Conservation (phyloP, 2,888 invertebrate species). For the Conus canariensis region DNA sequence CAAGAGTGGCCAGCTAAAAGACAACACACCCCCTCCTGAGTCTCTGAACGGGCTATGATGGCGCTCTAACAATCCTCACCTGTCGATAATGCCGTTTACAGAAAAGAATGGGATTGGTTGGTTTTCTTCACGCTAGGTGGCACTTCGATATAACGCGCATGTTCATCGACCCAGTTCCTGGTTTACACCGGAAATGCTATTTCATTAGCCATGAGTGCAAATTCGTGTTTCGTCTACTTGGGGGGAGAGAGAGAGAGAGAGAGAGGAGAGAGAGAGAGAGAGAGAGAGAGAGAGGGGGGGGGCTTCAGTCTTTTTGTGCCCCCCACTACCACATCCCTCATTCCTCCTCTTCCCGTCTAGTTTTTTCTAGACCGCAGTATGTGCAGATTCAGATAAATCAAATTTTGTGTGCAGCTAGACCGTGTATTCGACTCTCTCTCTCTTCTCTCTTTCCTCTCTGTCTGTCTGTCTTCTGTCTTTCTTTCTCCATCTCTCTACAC, state of each 20-base stretch:
- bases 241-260: too few species aligned
- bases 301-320: too few species aligned
- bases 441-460: neutral
- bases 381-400: too few species aligned
- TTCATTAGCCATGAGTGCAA: constrained; percentile 42
- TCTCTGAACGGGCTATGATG: constrained; percentile 16
- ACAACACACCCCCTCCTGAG: neutral
- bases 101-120: neutral
- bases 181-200: constrained; percentile 36
- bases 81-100: neutral
- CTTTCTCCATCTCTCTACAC: neutral
- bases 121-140: neutral
- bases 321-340: too few species aligned
- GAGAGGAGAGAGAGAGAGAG: too few species aligned
- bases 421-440: neutral
- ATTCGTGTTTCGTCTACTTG: constrained; percentile 20
- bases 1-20: neutral
- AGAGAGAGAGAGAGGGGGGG: too few species aligned
- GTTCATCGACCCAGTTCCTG: neutral
- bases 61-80: neutral
- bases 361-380: too few species aligned
- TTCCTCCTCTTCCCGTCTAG: too few species aligned
- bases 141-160: constrained; percentile 10
- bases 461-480: neutral
- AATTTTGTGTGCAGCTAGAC: too few species aligned